Conservation (phyloP, 2,113 vertebrate species). For the Tricholaema leucomelas region DNA sequence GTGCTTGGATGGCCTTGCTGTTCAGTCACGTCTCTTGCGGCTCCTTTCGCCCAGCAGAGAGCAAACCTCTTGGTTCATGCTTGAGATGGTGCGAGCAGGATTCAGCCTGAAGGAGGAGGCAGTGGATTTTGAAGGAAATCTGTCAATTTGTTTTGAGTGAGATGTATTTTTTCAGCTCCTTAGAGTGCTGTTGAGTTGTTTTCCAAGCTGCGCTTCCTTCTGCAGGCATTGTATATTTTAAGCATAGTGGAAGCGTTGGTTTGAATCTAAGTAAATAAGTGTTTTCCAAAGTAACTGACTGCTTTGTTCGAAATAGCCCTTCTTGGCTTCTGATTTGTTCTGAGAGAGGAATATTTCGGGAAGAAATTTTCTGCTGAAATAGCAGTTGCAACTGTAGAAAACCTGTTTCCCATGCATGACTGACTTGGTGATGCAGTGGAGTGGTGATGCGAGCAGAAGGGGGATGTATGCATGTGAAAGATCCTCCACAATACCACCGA, state of each 20-base stretch:
- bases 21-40: background rate
- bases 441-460: conserved; percentile 39
- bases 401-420: conserved; percentile 55
- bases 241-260: conserved; percentile 4
- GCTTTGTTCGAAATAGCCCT: conserved; percentile 8
- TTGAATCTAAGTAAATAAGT: conserved; percentile 36
- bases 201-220: conserved; percentile 35
- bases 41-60: background rate
- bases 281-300: conserved; percentile 35
- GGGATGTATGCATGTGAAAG: conserved; percentile 28
- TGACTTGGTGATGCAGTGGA: conserved; percentile 32
- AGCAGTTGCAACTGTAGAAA: conserved; percentile 33
- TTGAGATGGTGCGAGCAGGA: conserved; percentile 29
- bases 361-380: conserved; percentile 54
- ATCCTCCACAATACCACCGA: conserved; percentile 9
- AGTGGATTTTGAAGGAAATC: conserved; percentile 60
- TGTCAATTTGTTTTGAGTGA: conserved; percentile 50
- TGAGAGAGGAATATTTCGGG: conserved; percentile 8
- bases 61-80: background rate
- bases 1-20: background rate
- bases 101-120: conserved; percentile 43
- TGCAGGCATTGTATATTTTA: conserved; percentile 60
- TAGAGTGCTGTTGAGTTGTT: conserved; percentile 64
- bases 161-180: conserved; percentile 58
- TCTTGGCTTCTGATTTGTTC: background rate